Base-by-base conservation (phyloP, 1,140 invertebrate species). In the Ctenoplectra terminalis region DNA sequence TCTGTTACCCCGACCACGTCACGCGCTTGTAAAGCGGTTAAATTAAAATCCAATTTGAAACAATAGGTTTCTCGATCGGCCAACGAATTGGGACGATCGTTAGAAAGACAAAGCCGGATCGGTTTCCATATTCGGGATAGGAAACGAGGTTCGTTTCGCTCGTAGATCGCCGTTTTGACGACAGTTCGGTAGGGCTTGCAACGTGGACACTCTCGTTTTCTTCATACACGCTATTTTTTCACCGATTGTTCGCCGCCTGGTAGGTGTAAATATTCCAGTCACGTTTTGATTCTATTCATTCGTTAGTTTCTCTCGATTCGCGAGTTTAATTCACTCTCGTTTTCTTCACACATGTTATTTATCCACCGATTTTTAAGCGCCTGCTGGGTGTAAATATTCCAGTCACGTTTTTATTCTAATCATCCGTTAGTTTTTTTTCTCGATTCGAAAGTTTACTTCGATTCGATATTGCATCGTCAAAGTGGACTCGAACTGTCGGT, bases 41-140 rank as follows among this genome's bases (percentile, higher is more conserved):
- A 85, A 85, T 84, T 85, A 80, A 84, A 85, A 85, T 85, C 76
- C 76, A 85, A 85, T 84, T 84, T 74, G 76, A 71, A 84, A 77
- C 82, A 80, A 85, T 85, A 74, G 75, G 74, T 63, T 63, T 78
- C 67, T 66, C 74, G 54, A 83, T 84, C 81, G 60, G 48, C 50
- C 69, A 8, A 5, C 9, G 31, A 37, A 43, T 48, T 23, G 11
- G 80, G 23, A 20, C 52, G 60, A 77, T 77, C 63, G 61, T 34
- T 40, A 56, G 46, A 34, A 17, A 54, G 46, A 43, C 48, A 67
- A 54, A 48, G 46, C 50, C 40, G 52, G 23, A 56, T 56, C 76
- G 64, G 23, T 66, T 84, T 82, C 64, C 71, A 74, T 74, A 84
- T 82, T 82, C 54, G 48, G n/a, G 40, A 37, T 31, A 17, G 15